phyloP scores from a whole-genome alignment of 2,797 vertebrate genomes.

The Tapera naevia region DNA sequence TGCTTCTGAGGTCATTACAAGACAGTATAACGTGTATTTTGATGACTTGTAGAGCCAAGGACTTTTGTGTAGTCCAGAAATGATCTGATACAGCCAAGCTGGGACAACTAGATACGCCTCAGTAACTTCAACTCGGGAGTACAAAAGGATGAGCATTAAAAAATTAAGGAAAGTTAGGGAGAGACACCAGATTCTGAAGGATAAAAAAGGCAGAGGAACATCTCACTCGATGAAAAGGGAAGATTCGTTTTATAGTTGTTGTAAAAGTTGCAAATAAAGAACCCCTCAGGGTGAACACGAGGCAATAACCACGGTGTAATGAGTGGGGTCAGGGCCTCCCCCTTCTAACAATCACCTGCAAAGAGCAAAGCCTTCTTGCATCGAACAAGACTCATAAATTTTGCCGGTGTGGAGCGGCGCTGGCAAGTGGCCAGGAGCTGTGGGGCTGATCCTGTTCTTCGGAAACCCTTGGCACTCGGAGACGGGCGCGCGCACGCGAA shows the following conservation, averaged over 20 bases:
- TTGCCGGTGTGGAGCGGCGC: neutral
- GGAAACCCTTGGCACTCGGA: accelerated
- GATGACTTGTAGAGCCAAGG: neutral
- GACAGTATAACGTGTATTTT: neutral
- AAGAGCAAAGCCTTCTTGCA: neutral
- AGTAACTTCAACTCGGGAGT: neutral
- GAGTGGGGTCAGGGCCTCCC: slow-evolving; percentile 9
- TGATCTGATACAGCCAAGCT: neutral
- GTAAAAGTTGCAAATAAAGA: neutral
- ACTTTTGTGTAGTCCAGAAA: neutral
- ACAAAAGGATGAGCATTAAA: neutral
- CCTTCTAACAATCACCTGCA: neutral
- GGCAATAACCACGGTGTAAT: neutral
- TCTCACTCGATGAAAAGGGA: neutral
- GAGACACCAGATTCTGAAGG: neutral
- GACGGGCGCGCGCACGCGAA: neutral
- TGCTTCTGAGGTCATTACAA: neutral
- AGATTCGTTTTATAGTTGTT: neutral
- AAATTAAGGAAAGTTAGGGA: neutral
- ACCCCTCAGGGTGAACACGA: neutral
- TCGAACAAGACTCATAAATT: neutral
- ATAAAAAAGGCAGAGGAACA: neutral
- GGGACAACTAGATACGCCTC: neutral
- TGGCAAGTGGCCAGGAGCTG: neutral
- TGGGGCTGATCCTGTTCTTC: neutral